phyloP scores from a whole-genome alignment of 37 sponge, comb jelly and placozoan species.

The Dysidea cf. avara region DNA sequence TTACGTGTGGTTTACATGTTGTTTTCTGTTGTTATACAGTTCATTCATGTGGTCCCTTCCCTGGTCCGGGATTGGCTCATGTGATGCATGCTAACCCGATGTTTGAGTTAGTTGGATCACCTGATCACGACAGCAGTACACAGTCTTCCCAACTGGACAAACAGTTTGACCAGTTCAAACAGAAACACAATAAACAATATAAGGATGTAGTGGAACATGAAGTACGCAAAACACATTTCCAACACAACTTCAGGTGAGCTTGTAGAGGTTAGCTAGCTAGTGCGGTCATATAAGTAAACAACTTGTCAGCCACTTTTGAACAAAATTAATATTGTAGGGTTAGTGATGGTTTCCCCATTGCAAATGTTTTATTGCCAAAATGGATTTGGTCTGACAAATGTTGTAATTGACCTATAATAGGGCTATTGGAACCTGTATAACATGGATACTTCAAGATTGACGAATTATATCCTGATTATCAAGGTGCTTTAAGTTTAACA shows the following conservation, averaged over 20 bases:
- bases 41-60: conserved; percentile 73
- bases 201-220: conserved; percentile 31
- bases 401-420: too few relatives aligned
- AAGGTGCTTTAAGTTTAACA: too few relatives aligned
- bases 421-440: too few relatives aligned
- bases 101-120: conserved; percentile 58
- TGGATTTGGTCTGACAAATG: too few relatives aligned
- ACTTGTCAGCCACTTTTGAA: too few relatives aligned
- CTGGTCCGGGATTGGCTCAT: conserved; percentile 74
- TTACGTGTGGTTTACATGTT: too few relatives aligned
- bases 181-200: conserved; percentile 57
- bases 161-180: conserved; percentile 71
- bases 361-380: too few relatives aligned
- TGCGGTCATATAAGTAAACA: background rate
- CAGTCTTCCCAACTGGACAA: conserved; percentile 29
- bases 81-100: conserved; percentile 58
- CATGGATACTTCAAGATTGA: too few relatives aligned
- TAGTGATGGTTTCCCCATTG: too few relatives aligned
- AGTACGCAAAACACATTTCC: conserved; percentile 62
- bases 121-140: conserved; percentile 29
- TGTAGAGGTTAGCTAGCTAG: background rate
- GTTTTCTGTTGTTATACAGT: too few relatives aligned
- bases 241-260: conserved; percentile 68
- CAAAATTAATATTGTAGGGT: too few relatives aligned
- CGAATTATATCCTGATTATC: too few relatives aligned